A percentile compares a stretch with the other conserved stretches of the same genome.
These are phyloP conservation scores for Pseudopipra pipra DNA, from an alignment of 2,113 vertebrate genomes.

Conservation along the genomic window DNA sequence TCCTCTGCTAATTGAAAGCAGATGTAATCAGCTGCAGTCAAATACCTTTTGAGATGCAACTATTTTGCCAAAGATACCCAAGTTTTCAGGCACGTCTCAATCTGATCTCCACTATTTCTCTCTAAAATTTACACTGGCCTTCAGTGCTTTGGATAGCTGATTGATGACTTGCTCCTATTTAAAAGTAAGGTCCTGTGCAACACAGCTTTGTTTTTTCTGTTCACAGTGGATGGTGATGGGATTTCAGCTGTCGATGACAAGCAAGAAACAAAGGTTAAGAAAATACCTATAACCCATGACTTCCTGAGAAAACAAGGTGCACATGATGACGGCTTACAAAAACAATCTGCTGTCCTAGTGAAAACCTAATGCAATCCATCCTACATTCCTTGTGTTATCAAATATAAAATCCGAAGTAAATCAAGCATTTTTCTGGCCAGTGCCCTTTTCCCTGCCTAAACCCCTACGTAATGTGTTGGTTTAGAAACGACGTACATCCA, in stretches of 20 bases:
- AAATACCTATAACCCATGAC: constrained; percentile 30
- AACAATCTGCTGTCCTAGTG: background rate
- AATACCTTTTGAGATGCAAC: constrained; percentile 1
- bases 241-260: constrained; percentile 13
- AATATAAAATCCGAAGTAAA: background rate
- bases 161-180: background rate
- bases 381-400: background rate
- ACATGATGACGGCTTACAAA: background rate
- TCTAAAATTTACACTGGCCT: background rate
- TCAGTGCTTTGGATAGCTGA: background rate
- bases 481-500: background rate
- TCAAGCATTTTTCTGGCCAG: background rate
- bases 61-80: background rate
- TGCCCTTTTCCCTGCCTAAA: background rate
- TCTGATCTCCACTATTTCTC: background rate
- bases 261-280: constrained; percentile 47
- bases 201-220: background rate
- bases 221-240: background rate
- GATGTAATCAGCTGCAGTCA: constrained; percentile 1
- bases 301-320: background rate
- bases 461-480: background rate
- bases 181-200: background rate
- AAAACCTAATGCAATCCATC: background rate
- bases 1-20: constrained; percentile 23
- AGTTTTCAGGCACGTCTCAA: background rate